phyloP scores from a whole-genome alignment of 1,140 invertebrate species.

The Drosophila paulistorum region DNA sequence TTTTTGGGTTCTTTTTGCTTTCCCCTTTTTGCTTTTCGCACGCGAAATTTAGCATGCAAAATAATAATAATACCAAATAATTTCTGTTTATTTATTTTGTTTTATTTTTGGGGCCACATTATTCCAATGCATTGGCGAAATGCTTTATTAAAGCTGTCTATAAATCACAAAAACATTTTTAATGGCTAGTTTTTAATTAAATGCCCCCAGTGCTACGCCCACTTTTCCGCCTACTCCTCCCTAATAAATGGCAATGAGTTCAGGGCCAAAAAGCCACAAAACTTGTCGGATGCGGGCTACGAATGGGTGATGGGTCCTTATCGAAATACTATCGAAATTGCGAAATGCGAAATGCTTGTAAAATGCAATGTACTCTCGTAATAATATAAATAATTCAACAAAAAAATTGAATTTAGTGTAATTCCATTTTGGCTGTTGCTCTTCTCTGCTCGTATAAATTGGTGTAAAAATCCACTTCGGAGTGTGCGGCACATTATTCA shows the following conservation, averaged over 20 bases:
- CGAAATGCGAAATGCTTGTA: conserved; percentile 22
- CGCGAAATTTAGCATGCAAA: conserved; percentile 61
- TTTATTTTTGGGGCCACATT: conserved; percentile 21
- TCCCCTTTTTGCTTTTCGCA: conserved; percentile 1
- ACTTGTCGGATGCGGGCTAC: not conserved
- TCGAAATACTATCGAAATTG: conserved; percentile 5
- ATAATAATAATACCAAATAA: conserved; percentile 17
- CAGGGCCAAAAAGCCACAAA: conserved; percentile 40
- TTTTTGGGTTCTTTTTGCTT: not conserved
- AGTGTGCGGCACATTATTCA: conserved; percentile 65
- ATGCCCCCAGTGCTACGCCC: not conserved
- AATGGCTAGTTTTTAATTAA: conserved; percentile 56
- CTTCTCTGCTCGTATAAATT: conserved; percentile 21
- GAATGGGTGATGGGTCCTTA: not conserved
- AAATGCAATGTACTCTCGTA: conserved; percentile 19
- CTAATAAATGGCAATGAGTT: not conserved
- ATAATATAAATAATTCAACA: conserved; percentile 13
- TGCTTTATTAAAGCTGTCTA: conserved; percentile 13
- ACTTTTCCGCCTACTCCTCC: not conserved
- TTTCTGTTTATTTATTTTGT: not conserved
- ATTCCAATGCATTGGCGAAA: conserved; percentile 21
- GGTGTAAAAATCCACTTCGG: conserved; percentile 33
- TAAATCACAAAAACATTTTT: conserved; percentile 37
- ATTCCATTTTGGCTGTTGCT: conserved; percentile 26
- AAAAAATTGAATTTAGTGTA: conserved; percentile 20